Conservation (phyloP, 2,113 vertebrate genomes). For the Phocoena phocoena region DNA sequence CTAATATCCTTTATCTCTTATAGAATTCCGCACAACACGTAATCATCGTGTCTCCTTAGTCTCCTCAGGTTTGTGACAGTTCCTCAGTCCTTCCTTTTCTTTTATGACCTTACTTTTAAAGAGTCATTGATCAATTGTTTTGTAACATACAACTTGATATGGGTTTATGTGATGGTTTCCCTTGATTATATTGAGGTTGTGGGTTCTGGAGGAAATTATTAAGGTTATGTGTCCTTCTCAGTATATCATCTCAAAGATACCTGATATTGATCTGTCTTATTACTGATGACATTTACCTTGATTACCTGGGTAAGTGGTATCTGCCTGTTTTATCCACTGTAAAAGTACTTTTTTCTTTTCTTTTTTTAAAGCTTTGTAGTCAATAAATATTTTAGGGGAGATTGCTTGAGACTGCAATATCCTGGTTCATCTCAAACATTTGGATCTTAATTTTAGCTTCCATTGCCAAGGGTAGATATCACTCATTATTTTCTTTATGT, state of each 20-base stretch:
- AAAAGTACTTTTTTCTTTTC: not conserved
- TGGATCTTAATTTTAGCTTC: not conserved
- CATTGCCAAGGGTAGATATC: not conserved
- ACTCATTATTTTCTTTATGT: not conserved
- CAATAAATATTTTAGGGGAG: not conserved
- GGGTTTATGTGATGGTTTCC: not conserved
- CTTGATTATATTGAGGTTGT: conserved; percentile 7
- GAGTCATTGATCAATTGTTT: conserved; percentile 11
- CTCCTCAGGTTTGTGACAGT: not conserved
- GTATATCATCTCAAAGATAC: not conserved
- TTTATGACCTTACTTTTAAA: conserved; percentile 27
- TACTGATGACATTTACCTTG: not conserved
- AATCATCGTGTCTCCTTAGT: not conserved
- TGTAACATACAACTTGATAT: not conserved
- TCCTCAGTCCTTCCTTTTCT: not conserved
- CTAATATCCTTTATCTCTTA: not conserved
- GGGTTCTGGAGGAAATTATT: not conserved
- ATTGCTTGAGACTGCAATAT: not conserved
- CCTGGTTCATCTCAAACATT: not conserved
- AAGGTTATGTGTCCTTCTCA: not conserved
- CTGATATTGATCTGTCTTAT: not conserved
- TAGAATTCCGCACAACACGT: not conserved
- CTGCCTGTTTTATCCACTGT: not conserved
- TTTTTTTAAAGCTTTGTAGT: not conserved
- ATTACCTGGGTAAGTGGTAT: not conserved